phyloP scores from a whole-genome alignment of 1,140 invertebrate genomes.

The Meloidogyne floridensis region DNA sequence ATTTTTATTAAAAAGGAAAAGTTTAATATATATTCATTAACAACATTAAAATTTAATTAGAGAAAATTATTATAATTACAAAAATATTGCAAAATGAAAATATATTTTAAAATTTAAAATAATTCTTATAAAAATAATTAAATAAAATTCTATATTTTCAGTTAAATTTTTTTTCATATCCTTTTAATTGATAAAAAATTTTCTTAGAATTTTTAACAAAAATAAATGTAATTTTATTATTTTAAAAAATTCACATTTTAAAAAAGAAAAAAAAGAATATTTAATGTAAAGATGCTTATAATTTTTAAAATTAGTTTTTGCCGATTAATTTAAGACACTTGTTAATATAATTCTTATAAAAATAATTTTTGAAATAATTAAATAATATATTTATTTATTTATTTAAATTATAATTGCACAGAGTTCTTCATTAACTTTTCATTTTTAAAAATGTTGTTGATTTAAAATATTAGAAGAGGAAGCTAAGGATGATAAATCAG shows the following conservation, averaged over 20 bases:
- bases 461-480: neutral
- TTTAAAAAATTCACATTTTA: neutral
- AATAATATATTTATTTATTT: neutral
- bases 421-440: neutral
- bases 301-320: slow-evolving; percentile 1
- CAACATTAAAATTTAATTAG: too few relatives aligned
- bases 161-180: too few relatives aligned
- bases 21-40: too few relatives aligned
- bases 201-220: too few relatives aligned
- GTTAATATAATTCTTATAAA: neutral
- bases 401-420: neutral
- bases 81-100: too few relatives aligned
- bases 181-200: too few relatives aligned
- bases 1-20: too few relatives aligned
- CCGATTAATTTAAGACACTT: neutral
- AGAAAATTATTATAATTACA: too few relatives aligned
- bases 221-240: too few relatives aligned
- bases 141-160: too few relatives aligned
- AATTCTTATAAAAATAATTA: too few relatives aligned
- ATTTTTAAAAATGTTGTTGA: neutral
- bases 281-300: neutral
- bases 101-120: too few relatives aligned
- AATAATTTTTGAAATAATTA: neutral
- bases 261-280: neutral
- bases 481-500: neutral